Conservation (phyloP, 2,113 vertebrate species). For the Alces alces region DNA sequence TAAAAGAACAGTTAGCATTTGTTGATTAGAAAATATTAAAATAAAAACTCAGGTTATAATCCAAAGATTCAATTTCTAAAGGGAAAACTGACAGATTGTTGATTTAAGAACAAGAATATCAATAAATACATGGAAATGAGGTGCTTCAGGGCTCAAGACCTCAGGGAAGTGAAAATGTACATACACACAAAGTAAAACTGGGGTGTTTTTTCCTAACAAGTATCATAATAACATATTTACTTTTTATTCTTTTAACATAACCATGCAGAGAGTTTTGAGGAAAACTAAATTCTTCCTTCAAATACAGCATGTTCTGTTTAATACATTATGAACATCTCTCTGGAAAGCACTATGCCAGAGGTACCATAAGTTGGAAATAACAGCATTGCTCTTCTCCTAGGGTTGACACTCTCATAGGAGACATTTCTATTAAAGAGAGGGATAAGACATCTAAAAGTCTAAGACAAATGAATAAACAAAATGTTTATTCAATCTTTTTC, state of each 20-base stretch:
- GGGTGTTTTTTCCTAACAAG: not conserved
- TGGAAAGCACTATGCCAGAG: not conserved
- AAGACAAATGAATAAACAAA: not conserved
- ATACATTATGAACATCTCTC: not conserved
- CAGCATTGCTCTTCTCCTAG: not conserved
- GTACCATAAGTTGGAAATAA: not conserved
- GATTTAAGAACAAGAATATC: conserved; percentile 2
- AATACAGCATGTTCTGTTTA: not conserved
- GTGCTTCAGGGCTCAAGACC: not conserved
- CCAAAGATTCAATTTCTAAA: not conserved
- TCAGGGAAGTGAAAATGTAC: not conserved
- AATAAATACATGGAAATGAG: not conserved
- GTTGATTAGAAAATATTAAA: not conserved
- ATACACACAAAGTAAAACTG: not conserved
- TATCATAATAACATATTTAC: not conserved
- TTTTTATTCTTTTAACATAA: not conserved
- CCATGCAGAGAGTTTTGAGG: not conserved
- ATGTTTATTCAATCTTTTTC: not conserved
- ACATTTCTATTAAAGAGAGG: not conserved
- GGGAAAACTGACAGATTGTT: not conserved
- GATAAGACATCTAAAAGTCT: not conserved
- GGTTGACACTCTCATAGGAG: not conserved
- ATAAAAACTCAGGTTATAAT: not conserved
- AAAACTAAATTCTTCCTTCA: conserved; percentile 1
- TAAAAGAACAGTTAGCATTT: not conserved